phyloP scores from a whole-genome alignment of 2,888 invertebrate species.

The Drosophila algonquin region DNA sequence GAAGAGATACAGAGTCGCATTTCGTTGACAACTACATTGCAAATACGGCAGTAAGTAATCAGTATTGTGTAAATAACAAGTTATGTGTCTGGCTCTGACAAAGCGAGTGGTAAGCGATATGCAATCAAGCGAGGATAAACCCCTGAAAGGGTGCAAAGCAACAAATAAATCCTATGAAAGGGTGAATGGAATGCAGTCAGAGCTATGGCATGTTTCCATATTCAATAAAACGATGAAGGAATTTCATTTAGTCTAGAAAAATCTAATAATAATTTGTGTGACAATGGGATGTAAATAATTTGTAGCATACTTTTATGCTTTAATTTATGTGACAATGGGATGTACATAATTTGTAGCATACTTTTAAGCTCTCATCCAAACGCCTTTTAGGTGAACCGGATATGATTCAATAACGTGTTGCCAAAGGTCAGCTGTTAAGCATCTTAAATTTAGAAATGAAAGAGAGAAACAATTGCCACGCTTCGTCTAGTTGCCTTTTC shows the following conservation, averaged over 20 bases:
- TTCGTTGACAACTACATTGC: constrained; percentile 61
- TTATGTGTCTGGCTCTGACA: constrained; percentile 46
- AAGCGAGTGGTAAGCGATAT: constrained; percentile 50
- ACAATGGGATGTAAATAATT: no score
- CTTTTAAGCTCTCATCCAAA: constrained; percentile 8
- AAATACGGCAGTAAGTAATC: constrained; percentile 60
- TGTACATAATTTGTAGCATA: constrained; percentile 1
- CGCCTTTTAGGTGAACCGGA: constrained; percentile 13
- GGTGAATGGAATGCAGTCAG: not conserved
- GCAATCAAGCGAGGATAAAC: constrained; percentile 35
- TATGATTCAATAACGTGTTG: constrained; percentile 5
- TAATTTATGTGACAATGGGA: not conserved
- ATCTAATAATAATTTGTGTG: no score
- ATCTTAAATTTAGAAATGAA: constrained; percentile 18
- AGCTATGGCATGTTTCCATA: not conserved
- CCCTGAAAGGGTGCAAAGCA: constrained; percentile 8
- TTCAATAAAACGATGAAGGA: not conserved
- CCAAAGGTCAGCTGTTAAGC: constrained; percentile 26
- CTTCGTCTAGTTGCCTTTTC: constrained; percentile 45
- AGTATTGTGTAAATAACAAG: constrained; percentile 52
- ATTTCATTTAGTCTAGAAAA: not conserved
- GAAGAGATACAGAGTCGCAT: constrained; percentile 26
- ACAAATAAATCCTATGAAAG: not conserved
- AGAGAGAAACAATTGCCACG: constrained; percentile 18
- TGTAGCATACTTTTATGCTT: constrained; percentile 8